Conservation (phyloP, 2,888 invertebrate species). For the Phlogophora meticulosa region DNA sequence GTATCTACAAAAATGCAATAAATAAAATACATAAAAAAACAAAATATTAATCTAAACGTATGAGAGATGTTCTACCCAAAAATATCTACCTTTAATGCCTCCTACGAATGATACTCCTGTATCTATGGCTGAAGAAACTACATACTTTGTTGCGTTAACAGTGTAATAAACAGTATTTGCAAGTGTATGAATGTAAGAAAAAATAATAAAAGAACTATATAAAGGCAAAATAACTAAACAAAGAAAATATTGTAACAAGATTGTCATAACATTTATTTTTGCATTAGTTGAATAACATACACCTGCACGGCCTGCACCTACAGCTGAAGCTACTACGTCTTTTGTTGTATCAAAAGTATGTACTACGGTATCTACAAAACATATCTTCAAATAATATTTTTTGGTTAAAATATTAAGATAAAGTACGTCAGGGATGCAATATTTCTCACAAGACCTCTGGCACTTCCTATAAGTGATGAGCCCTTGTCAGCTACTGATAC, state of each 20-base stretch:
- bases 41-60: background rate
- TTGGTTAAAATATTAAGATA: background rate
- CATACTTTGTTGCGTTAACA: no score
- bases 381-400: constrained; percentile 4
- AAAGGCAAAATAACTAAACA: no score
- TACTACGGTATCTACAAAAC: constrained; percentile 62
- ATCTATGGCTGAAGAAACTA: no score
- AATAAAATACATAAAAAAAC: background rate
- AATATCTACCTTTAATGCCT: background rate
- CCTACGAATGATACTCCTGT: no score
- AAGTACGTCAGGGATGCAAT: background rate
- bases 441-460: constrained; percentile 62
- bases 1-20: constrained; percentile 5
- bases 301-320: no score
- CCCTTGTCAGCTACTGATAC: constrained; percentile 72
- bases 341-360: constrained; percentile 71
- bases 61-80: no score
- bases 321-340: constrained; percentile 39
- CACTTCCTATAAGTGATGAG: constrained; percentile 67
- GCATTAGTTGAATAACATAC: constrained; percentile 71
- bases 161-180: no score
- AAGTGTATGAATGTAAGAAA: no score
- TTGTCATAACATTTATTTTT: constrained; percentile 53
- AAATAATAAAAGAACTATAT: no score
- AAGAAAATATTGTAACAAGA: no score